Evolutionary conservation across 2,113 vertebrate genomes (phyloP).

Genomic region (Pterocles burchelli): DNA sequence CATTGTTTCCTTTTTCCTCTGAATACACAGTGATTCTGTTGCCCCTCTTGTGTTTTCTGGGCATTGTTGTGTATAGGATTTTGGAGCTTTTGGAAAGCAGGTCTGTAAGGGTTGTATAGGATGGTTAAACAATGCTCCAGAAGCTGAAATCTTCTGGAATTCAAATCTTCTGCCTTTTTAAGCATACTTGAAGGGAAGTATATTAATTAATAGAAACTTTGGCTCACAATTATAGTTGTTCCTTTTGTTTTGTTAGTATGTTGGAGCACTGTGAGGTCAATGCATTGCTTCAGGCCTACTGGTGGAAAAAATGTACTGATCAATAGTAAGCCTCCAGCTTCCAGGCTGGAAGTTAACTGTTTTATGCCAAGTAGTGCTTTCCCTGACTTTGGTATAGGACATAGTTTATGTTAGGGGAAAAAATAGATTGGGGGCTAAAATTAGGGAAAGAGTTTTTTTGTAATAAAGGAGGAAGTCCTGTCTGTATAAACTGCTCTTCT

Average conservation of each 20-base stretch:
- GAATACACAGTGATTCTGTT: not conserved
- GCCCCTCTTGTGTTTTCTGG: not conserved
- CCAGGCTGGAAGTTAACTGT: not conserved
- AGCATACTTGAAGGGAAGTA: not conserved
- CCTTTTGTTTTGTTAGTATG: constrained; percentile 31
- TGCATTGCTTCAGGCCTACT: constrained; percentile 26
- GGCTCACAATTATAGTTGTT: not conserved
- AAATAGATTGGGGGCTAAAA: not conserved
- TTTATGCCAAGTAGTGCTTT: not conserved
- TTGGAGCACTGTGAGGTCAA: constrained; percentile 25
- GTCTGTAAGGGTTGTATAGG: not conserved
- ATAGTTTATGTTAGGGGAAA: not conserved
- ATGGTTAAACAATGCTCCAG: not conserved
- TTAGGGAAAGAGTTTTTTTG: not conserved
- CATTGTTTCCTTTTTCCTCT: not conserved
- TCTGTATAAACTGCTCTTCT: not conserved
- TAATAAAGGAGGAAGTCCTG: not conserved
- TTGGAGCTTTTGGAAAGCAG: not conserved
- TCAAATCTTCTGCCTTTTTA: not conserved
- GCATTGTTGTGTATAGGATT: not conserved
- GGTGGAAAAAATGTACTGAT: constrained; percentile 10
- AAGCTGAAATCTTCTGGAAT: not conserved
- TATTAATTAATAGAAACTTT: not conserved
- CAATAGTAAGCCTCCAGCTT: constrained; percentile 14
- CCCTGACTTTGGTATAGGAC: not conserved